Evolutionary conservation across 2,888 invertebrate species (phyloP), one percentile per base, ranked within the genome.

Genomic region (Meliscaeva auricollis): DNA sequence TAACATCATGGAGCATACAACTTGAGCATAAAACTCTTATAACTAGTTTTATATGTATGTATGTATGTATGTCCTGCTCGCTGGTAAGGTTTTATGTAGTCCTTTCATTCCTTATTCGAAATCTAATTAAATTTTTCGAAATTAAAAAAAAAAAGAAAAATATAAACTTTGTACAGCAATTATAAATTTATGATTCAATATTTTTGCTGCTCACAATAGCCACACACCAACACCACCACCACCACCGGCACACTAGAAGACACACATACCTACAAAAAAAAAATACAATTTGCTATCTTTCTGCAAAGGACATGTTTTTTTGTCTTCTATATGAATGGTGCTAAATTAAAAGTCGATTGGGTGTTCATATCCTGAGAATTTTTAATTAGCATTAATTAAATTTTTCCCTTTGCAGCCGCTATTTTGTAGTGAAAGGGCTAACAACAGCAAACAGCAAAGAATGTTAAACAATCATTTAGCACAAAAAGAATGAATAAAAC

Each of bases 301-400:
- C 11, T 56, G 44, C 46, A 17, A 35, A 48, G 35, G 35, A 66
- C 66, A 17, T 50, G 13, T 54, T 9, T 48, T 69, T 73, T 30
- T 46, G 46, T n/a, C 35, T 32, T 30, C 64, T 46, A 11, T 30
- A 30, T 38, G 2, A n/a, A 48, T 64, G 64, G 48, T 64, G 70
- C 66, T 70, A 76, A 76, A 81, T 77, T 77, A 80, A 80, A 85
- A 81, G 46, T 77, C 75, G 80, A 85, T 85, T 76, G 76, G 80
- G 66, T 85, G 80, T 76, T 80, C 85, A 85, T 85, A 73, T 81
- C 66, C 62, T 48, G 81, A 69, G 85, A 76, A 85, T 85, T 85
- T 85, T 85, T 85, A 85, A 85, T 85, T 85, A 80, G 81, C 76
- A 73, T 81, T 85, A 85, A 85, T 81, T 73, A 85, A 85, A 81